Evolutionary conservation across 2,888 invertebrate species (phyloP), one percentile per base, ranked within the genome.

Genomic region (Plebejus melissa): DNA sequence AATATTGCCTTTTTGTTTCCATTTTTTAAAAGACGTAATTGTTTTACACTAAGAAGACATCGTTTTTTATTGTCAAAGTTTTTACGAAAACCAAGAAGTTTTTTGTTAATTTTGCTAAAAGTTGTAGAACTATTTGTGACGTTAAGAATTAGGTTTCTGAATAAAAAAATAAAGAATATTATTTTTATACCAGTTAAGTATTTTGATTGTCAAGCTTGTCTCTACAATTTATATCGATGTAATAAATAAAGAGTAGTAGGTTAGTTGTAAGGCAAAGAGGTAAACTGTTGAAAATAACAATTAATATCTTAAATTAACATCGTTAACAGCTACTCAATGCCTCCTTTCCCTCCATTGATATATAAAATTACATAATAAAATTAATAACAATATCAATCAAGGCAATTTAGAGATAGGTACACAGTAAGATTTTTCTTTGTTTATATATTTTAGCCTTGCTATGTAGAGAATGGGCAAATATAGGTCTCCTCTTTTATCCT

Each of bases 1-100:
- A 90, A 91, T 91, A 91, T 83, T 87, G 86, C 82, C 84, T 83
- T 85, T 81, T 82, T 84, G 83, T 87, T 85, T 82, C 54, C 58
- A 41, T 75, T 75, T 41, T 57, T n/a, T 41, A 58, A 70, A 75
- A 71, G 22, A 28, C 22, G 54, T 75, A 41, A 75, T 75, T 75
- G 70, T 75, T 84, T 82, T 83, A 82, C 77, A 79, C 81, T 74
- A 77, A 78, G 76, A 57, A 32, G 28, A 74, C 71, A 32, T 75
- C 57, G 50, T 76, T 79, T 80, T 79, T 79, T 78, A 75, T 46
- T 28, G 60, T 22, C 50, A 41, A 60, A 71, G n/a, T 74, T 46
- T 72, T 81, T 78, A 78, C 82, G 70, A 28, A 69, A 69, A 50
- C 28, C 13, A 36, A n/a, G 7, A 22, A 32, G 70, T 70, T n/a